Evolutionary conservation across 2,797 vertebrate species (phyloP).

Genomic region (Urosaurus nigricauda): DNA sequence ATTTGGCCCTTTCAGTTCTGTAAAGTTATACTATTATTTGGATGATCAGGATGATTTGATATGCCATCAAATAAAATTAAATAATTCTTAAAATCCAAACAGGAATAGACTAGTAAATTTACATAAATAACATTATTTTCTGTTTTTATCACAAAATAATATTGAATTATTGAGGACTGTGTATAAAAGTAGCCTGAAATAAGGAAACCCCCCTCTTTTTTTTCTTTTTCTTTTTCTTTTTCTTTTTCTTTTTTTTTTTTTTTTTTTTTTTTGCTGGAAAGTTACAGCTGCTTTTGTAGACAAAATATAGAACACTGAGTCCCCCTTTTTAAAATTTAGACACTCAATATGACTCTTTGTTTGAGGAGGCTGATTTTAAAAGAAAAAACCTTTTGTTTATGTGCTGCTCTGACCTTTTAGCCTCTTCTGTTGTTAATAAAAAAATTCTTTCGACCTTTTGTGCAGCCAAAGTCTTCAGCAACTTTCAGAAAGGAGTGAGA

Average conservation of each 20-base stretch:
- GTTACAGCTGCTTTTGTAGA: conserved; percentile 61
- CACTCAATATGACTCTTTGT: conserved; percentile 70
- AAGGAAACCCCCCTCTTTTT: too few species aligned
- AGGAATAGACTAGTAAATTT: conserved; percentile 18
- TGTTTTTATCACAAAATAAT: conserved; percentile 40
- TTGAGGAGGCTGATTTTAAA: conserved; percentile 60
- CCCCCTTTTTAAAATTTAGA: conserved; percentile 60
- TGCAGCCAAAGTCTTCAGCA: conserved; percentile 44
- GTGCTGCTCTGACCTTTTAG: conserved; percentile 56
- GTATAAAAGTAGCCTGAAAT: conserved; percentile 47
- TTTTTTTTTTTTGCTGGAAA: too few species aligned
- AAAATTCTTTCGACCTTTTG: conserved; percentile 62
- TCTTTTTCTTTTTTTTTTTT: too few species aligned
- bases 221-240: too few species aligned
- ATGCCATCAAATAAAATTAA: background rate
- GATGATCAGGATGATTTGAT: conserved; percentile 8
- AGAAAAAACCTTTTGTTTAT: conserved; percentile 69
- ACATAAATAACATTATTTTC: conserved; percentile 46
- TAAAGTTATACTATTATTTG: background rate
- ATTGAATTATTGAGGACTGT: conserved; percentile 30
- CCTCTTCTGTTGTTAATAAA: conserved; percentile 49
- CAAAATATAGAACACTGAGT: conserved; percentile 70
- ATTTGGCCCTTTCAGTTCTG: background rate
- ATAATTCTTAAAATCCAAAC: background rate
- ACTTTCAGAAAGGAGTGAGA: conserved; percentile 57